Base-by-base conservation (phyloP, 1,140 invertebrate species). In the Orchesella cincta region DNA sequence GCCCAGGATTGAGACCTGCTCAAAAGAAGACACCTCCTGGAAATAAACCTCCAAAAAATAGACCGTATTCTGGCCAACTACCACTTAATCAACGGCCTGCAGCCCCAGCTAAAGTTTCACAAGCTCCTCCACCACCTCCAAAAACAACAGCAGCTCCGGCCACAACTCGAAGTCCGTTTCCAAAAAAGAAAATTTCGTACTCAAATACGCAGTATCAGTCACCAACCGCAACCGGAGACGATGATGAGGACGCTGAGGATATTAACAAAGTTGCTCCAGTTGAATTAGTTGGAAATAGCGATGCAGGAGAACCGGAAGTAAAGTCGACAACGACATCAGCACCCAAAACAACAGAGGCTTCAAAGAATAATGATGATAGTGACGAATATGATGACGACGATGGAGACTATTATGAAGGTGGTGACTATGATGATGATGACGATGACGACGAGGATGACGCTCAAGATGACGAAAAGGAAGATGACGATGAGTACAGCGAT, bases 251-350 rank as follows among this genome's bases (percentile, higher is more conserved):
- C 52, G 31, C 51, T 16, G 76, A 77, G 3, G 76, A 77, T 20
- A 77, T 77, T 33, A 77, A 77, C 33, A 46, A 77, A 23, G 72
- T 71, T 0, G 31, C 54, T 46, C 76, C 76, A 12, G 51, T 77
- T 3, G 52, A 73, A 29, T 23, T 77, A 3, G 39, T 77, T 28
- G 35, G 67, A 67, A 67, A 31, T 67, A 14, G 1, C 3, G 62
- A 67, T 1, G 62, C 73, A 1, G 76, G 54, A 0, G 76, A 74
- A 78, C 26, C 23, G 57, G 36, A 36, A 31, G 12, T 0, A 23
- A 62, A n/a, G 75, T 36, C 34, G 29, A 71, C 34, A 31, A 76
- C 33, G 36, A 77, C 23, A 28, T n/a, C 51, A n/a, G 23, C 39
- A 73, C 23, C 0, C 5, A 74, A 18, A 52, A 29, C 73, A 51